These are phyloP conservation scores for Lomographa bimaculata DNA, from an alignment of 2,888 invertebrate genomes.

Conservation along the genomic window DNA sequence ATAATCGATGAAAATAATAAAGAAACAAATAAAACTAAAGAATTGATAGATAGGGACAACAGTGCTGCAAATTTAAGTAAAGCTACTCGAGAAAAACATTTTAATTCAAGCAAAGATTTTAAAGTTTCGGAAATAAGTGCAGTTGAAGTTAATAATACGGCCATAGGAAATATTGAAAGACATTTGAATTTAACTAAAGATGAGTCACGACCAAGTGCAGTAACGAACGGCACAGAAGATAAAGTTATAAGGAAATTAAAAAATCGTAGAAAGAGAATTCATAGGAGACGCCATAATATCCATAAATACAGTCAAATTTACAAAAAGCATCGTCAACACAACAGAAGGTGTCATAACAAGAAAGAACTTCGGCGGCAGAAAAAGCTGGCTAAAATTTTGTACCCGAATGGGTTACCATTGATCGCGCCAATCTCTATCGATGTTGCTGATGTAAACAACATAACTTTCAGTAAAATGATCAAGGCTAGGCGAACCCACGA, in stretches of 20 bases:
- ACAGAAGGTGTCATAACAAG: slow-evolving; percentile 3
- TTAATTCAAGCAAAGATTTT: too few relatives aligned
- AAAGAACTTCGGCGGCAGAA: slow-evolving; percentile 4
- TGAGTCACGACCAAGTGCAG: too few relatives aligned
- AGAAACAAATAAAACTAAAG: not conserved
- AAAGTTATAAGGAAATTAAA: too few relatives aligned
- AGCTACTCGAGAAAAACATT: not conserved
- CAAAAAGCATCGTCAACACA: not conserved
- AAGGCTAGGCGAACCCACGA: slow-evolving; percentile 9
- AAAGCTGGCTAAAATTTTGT: slow-evolving; percentile 10
- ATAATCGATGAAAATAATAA: slow-evolving; percentile 1
- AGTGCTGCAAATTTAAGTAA: not conserved
- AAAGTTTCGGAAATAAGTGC: too few relatives aligned
- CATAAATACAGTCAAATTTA: too few relatives aligned
- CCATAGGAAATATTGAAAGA: too few relatives aligned
- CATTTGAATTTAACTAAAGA: too few relatives aligned
- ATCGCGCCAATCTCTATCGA: slow-evolving; percentile 1
- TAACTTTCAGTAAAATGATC: slow-evolving; percentile 11
- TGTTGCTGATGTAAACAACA: not conserved
- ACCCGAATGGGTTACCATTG: slow-evolving; percentile 9
- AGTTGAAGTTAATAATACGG: too few relatives aligned
- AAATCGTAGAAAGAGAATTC: too few relatives aligned
- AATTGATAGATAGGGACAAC: not conserved
- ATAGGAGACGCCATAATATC: too few relatives aligned
- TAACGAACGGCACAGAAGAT: too few relatives aligned